Percentiles rank a stretch among this genome's conserved stretches.
Evolutionary conservation across 2,113 vertebrate species (phyloP).

Genomic region (Tragelaphus imberbis): DNA sequence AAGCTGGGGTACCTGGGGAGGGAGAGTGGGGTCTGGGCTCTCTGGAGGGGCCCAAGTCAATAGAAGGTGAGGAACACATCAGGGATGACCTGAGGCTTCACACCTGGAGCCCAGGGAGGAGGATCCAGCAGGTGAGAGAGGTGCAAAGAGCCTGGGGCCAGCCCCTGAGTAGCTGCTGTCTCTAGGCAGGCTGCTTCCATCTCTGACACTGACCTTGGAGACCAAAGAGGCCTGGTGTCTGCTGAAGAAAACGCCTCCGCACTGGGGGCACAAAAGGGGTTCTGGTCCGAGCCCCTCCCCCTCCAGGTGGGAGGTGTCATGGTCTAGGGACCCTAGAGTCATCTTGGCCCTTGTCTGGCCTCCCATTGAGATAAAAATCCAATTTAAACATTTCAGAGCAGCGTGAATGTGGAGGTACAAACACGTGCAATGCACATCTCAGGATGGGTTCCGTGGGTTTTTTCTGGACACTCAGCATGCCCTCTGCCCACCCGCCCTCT

Average conservation of each 20-base stretch:
- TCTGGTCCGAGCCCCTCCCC: not conserved
- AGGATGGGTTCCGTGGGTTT: rapidly evolving
- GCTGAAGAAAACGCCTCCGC: not conserved
- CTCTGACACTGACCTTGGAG: not conserved
- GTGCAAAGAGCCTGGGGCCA: no score
- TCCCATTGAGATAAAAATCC: not conserved
- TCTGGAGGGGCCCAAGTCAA: not conserved
- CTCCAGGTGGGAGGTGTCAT: rapidly evolving
- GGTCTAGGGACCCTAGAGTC: not conserved
- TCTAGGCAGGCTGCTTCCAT: not conserved
- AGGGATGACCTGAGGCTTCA: not conserved
- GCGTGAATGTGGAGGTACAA: not conserved
- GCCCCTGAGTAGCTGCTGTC: not conserved
- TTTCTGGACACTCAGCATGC: not conserved
- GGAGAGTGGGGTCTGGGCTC: not conserved
- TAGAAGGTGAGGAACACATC: not conserved
- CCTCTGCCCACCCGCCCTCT: not conserved
- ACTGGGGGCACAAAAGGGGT: not conserved
- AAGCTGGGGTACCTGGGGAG: not conserved
- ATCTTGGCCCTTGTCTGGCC: not conserved
- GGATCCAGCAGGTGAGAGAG: not conserved
- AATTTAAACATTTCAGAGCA: not conserved
- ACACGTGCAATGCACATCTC: rapidly evolving
- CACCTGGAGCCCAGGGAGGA: not conserved
- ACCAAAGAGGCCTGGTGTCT: not conserved